Base-by-base conservation (phyloP, 2,113 vertebrate species). In the Corydoras sp. region DNA sequence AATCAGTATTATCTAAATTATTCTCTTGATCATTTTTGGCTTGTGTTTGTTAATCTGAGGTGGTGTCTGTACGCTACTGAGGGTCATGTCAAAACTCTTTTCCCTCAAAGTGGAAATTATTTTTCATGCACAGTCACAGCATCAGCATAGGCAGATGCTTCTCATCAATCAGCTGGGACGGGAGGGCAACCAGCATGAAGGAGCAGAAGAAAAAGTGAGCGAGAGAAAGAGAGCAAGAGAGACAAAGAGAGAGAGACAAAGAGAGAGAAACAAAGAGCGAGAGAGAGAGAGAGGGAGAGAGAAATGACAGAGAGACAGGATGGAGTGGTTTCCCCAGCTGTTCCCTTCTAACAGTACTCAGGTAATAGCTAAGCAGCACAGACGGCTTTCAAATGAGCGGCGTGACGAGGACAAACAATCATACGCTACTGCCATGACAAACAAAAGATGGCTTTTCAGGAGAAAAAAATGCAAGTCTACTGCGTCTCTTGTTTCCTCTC, bases 321-420 rank as follows among this genome's bases (percentile, higher is more conserved):
- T 24, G 12, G 49, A 54, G 68, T 10, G 14, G 14, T 29, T 59
- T 55, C 72, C 79, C 77, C 84, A 84, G 85, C 85, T 86, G 83
- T 83, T 80, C 72, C 10, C 62, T 77, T 73, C 79, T 88, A 87
- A 89, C 83, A 84, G 85, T 85, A 83, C 83, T 86, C 86, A 83
- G 84, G 85, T 88, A 85, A 87, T 65, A 24, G 56, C 80, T 79
- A 77, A 88, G 74, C 75, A 76, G 78, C 75, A 66, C 68, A 24
- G 64, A 65, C 62, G 14, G 80, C 56, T 73, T 75, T 77, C 80
- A 82, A 88, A 83, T 82, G 77, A 79, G 69, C 11, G 61, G 14
- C 58, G 73, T 10, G 32, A 53, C 50, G 48, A 76, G 83, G 74
- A 77, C 71, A 71, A 60, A 83, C 78, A 66, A 50, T 56, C 75